Evolutionary conservation across 2,797 vertebrate species (phyloP).

Genomic region (Lemur catta): DNA sequence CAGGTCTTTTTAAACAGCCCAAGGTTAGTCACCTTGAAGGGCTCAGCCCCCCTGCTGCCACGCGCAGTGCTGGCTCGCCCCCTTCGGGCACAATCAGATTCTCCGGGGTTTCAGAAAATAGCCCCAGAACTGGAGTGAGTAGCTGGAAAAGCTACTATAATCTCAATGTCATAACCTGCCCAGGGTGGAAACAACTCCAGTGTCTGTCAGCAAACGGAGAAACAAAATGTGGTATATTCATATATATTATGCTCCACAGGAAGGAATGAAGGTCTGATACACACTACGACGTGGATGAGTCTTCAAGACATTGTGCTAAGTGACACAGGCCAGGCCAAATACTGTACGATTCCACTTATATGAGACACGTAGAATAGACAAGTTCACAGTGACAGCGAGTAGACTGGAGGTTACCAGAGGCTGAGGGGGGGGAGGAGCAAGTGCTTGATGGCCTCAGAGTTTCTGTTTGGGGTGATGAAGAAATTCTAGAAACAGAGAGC

Average conservation of each 20-base stretch:
- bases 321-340: background rate
- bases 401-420: background rate
- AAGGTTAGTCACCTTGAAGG: background rate
- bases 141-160: background rate
- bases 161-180: background rate
- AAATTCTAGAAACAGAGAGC: background rate
- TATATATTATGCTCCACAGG: background rate
- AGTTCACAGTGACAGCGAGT: background rate
- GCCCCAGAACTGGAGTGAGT: background rate
- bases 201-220: background rate
- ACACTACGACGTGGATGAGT: fast-evolving
- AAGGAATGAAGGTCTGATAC: background rate
- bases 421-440: no score
- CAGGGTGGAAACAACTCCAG: background rate
- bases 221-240: background rate
- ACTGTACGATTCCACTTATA: background rate
- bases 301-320: background rate
- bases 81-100: background rate
- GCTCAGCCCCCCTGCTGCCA: background rate
- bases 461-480: background rate
- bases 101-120: background rate
- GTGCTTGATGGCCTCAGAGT: background rate
- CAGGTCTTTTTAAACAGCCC: background rate
- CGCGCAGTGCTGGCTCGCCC: background rate
- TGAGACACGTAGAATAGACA: background rate